Evolutionary conservation across 1,140 invertebrate species (phyloP), one percentile per base, ranked within the genome.

Genomic region (Uloborus diversus): DNA sequence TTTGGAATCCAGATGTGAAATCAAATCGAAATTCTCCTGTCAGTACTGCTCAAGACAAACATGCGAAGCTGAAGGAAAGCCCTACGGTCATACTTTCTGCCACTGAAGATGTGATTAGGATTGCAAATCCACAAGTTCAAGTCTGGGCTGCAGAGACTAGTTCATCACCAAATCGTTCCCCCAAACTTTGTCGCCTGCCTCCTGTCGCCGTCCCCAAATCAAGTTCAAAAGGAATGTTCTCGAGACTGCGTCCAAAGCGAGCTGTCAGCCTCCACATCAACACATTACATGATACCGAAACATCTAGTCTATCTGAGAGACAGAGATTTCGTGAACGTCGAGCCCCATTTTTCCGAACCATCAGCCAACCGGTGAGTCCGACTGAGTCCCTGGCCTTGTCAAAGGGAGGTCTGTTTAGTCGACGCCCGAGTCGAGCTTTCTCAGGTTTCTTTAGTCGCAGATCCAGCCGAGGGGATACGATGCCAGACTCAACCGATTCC

Each of bases 281-380:
- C 25, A 27, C 25, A 11, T 49, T 32, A 3, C 56, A 28, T 14
- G 57, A 62, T 51, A 17, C 25, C 23, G 73, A 65, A 23, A 4
- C 73, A 32, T n/a, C 37, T 4, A 66, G 73, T 14, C 27, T 57
- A 28, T 78, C 73, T 20, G 73, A 62, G 5, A 20, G 65, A 17
- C 73, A 78, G 25, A 78, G 66, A 30, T 78, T 78, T 56, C 11
- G 47, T 1, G 28, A 57, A 20, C 53, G 25, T 30, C 49, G 49
- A 7, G 42, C 28, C 11, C 23, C 13, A 0, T 66, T 56, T 42
- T 42, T 51, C 1, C 47, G 59, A 4, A 78, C 73, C 3, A 37
- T 37, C 17, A 78, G 73, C 23, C 73, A 78, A 42, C 73, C 73
- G 3, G 61, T 57, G 25, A 78, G 73, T 56, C 73, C 73, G 9